Conservation (phyloP, 1,140 invertebrate genomes). For the Drosophila pandora region DNA sequence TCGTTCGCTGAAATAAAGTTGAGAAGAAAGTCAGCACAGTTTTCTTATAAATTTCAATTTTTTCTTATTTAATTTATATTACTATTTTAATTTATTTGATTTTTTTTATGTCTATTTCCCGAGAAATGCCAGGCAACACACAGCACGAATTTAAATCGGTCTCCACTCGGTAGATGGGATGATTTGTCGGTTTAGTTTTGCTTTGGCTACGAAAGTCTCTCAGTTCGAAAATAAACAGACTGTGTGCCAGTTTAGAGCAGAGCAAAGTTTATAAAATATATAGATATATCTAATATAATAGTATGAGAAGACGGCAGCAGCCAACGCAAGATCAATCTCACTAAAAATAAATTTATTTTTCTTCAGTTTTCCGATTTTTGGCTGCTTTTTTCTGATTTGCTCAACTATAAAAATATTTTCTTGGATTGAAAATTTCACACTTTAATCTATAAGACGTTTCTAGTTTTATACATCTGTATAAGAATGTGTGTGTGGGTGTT, state of each 20-base stretch:
- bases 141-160: conserved; percentile 29
- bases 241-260: conserved; percentile 75
- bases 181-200: conserved; percentile 49
- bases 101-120: conserved; percentile 8
- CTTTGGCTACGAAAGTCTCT: conserved; percentile 59
- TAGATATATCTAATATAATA: conserved; percentile 44
- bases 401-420: conserved; percentile 57
- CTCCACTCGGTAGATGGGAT: conserved; percentile 25
- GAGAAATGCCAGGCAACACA: conserved; percentile 29
- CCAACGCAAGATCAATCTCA: conserved; percentile 74
- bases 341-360: conserved; percentile 74
- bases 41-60: conserved; percentile 34
- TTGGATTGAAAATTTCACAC: conserved; percentile 46
- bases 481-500: conserved; percentile 13
- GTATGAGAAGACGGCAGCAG: conserved; percentile 32
- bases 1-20: conserved; percentile 88
- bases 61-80: conserved; percentile 1
- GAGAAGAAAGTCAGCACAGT: conserved; percentile 25
- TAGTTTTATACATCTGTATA: conserved; percentile 13
- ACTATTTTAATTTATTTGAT: not conserved
- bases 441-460: conserved; percentile 42
- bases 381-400: conserved; percentile 28
- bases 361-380: conserved; percentile 15
- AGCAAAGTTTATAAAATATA: conserved; percentile 74
- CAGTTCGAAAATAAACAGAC: conserved; percentile 81